Base-by-base conservation (phyloP, 2,113 vertebrate species). In the Pachypanchax playfairii region DNA sequence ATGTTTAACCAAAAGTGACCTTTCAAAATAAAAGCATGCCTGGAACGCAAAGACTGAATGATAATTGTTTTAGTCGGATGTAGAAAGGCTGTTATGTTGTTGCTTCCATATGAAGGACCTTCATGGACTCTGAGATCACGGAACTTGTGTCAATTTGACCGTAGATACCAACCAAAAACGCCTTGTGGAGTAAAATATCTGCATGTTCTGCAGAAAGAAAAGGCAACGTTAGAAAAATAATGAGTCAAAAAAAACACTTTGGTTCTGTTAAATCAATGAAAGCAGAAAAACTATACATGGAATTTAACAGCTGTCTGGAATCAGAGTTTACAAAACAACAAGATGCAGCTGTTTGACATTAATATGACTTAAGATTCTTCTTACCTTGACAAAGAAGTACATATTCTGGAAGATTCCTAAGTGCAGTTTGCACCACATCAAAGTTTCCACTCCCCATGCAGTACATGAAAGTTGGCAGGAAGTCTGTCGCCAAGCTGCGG, bases 401-500 rank as follows among this genome's bases (percentile, higher is more conserved):
- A 21, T 97, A 99, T 55, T 98, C 97, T 0, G 97, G 96, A 66
- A 99, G 93, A 81, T 95, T 97, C 85, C 94, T 92, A 65, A 99
- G 88, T 0, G 97, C 95, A 0, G 97, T 98, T 83, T 99, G 97
- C 2, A 95, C 94, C 73, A 98, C 96, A 68, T 98, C 97, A 0
- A 96, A 96, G 90, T 98, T 94, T 1, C 95, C 91, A 58, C 96
- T 98, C 50, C 96, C 95, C 41, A 98, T 90, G 58, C 97, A 99
- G 91, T 94, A 96, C 96, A 99, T 97, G 90, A 95, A 98, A 0
- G 97, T 97, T 24, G 97, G 96, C 59, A 99, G 90, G 85, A 98
- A 99, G 70, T 97, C 96, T 0, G 92, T 93, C 2, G 96, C 96
- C 47, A 95, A 88, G 81, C 97, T 99, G 76, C 14, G 75, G 58